Evolutionary conservation across 2,113 vertebrate species (phyloP), one percentile per base, ranked within the genome.

Genomic region (Andinoacara biseriatus): DNA sequence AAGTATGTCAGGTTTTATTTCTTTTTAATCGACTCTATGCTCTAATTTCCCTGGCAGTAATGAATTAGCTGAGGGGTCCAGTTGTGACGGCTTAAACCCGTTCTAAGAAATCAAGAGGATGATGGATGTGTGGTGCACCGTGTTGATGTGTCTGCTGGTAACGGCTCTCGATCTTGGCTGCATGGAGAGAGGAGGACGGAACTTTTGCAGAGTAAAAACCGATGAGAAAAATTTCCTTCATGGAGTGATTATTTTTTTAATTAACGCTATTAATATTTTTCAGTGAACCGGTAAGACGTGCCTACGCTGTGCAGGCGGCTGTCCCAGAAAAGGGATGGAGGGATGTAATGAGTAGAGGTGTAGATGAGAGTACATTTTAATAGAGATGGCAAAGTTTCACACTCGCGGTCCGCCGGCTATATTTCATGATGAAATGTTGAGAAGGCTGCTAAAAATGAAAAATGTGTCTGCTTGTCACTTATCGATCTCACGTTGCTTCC

Each of bases 81-180:
- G 82, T 80, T 75, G 85, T 38, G 89, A 86, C 72, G 29, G 78
- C 82, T 88, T 87, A 91, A 92, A 87, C 87, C 81, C 89, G 86
- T 88, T 74, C 79, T 58, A 92, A 85, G 90, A 90, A 80, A 85
- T 88, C 82, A 80, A 83, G 86, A 89, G 89, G 56, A 58, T 94
- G 95, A 95, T 95, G 93, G 94, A 96, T 96, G 85, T 76, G 89
- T 78, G 90, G 29, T 72, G 83, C 79, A 10, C 89, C n/a, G 69
- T 76, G 63, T 76, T 89, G 90, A 83, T 89, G 80, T 46, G 78
- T 89, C 84, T 84, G 84, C 72, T 88, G 87, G 88, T 83, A 84
- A 92, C 90, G 81, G 90, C 90, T 62, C 83, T 85, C 74, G 1
- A 67, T 91, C 90, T 80, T 2, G 49, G 74, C 81, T 75, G 43